Percentiles rank a stretch among this genome's conserved stretches.
These are phyloP conservation scores for Cynopterus brachyotis DNA, from an alignment of 2,113 vertebrate species.

Conservation along the genomic window DNA sequence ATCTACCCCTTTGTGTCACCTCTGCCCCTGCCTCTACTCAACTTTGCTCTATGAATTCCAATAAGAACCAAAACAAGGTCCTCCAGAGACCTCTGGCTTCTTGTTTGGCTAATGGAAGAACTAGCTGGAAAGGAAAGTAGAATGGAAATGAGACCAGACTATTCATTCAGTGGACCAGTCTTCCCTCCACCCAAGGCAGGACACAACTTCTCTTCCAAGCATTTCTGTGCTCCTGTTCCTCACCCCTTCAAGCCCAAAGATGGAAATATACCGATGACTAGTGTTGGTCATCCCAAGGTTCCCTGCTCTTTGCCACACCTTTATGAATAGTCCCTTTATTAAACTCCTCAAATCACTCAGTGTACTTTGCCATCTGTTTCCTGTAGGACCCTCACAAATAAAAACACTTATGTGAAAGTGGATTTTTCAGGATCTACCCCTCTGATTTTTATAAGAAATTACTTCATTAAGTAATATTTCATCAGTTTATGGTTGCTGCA, in stretches of 20 bases:
- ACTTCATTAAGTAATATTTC: neutral
- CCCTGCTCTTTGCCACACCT: neutral
- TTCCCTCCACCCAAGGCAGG: no score
- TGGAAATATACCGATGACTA: no score
- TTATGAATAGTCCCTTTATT: neutral
- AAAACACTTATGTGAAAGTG: neutral
- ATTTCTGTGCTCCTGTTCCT: neutral
- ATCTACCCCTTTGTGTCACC: neutral
- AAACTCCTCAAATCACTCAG: neutral
- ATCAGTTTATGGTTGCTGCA: neutral
- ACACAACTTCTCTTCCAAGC: neutral
- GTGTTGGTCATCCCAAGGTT: fast-evolving
- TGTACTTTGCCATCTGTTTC: neutral
- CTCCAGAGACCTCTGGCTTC: neutral
- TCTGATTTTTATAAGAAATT: neutral
- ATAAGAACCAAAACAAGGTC: neutral
- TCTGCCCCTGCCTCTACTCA: neutral
- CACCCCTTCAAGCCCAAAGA: neutral
- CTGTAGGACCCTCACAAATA: neutral
- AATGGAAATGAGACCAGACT: no score
- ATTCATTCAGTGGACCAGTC: fast-evolving
- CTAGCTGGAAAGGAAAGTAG: neutral
- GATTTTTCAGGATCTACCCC: neutral
- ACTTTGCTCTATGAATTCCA: neutral
- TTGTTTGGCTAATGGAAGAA: neutral